Evolutionary conservation across 2,113 vertebrate genomes (phyloP), one percentile per base, ranked within the genome.

Genomic region (Terrapene triunguis): DNA sequence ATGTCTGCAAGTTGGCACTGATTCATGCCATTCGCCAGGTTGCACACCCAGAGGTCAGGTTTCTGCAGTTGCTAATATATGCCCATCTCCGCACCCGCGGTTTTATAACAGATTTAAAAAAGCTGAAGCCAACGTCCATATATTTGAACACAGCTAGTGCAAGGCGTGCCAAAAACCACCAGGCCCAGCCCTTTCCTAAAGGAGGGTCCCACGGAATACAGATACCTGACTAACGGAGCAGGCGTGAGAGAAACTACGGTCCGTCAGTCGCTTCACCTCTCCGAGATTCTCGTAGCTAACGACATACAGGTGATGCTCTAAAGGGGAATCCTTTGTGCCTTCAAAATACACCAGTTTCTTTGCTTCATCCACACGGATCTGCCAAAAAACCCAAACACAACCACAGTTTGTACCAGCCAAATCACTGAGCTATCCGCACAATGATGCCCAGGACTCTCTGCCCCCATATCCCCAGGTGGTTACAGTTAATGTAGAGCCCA

Each of bases 231-330:
- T 99, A 92, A 99, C 97, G 57, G 96, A 98, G 97, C 98, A 99
- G 88, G 98, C 98, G 1, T 99, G 98, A 1, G 98, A 99, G 89
- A 98, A 99, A 53, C 98, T 98, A 0, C 96, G 94, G 90, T 99
- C 98, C 0, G 98, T 99, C 93, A 99, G 97, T 12, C 98, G 97
- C 83, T 97, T 98, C 50, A 97, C 98, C 72, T 99, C 98, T 25
- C 98, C 98, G 0, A 98, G 98, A 22, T 90, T 98, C 93, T 98
- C 93, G 0, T 99, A 99, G 96, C 79, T 99, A 83, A 97, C 98
- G 44, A 99, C 98, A 0, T 99, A 99, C 88, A 99, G 87, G 94
- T 99, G 98, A 92, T 99, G 98, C 78, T 99, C 98, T 88, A 99
- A 96, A 80, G 98, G 98, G 0, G 98, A 98, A 88, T 99, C 98